Evolutionary conservation across 2,888 invertebrate genomes (phyloP).

Genomic region (Pachydiplax longipennis): DNA sequence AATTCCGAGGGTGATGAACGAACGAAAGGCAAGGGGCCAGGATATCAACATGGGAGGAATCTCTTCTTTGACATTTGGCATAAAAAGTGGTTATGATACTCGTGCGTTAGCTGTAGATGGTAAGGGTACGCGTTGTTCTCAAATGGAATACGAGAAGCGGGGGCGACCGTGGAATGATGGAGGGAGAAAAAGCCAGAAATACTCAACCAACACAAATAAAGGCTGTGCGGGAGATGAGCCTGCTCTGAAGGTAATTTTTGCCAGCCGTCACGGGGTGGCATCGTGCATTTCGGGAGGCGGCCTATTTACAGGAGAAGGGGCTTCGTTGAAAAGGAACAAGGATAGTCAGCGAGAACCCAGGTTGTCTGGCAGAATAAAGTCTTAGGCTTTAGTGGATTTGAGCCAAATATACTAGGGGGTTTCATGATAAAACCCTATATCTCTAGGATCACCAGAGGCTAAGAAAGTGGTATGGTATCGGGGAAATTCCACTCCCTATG

Average conservation of each 20-base stretch:
- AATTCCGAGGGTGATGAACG: too few relatives aligned
- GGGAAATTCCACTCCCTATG: too few relatives aligned
- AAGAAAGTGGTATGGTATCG: too few relatives aligned
- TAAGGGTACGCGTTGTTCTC: neutral
- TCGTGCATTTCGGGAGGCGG: neutral
- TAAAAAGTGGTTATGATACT: neutral
- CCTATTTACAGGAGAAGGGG: constrained; percentile 20
- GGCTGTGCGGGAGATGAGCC: constrained; percentile 1
- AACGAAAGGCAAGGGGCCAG: too few relatives aligned
- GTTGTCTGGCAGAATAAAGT: too few relatives aligned
- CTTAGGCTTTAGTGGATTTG: too few relatives aligned
- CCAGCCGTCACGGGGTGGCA: neutral
- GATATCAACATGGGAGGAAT: neutral
- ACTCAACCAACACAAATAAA: constrained; percentile 13
- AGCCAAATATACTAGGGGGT: too few relatives aligned
- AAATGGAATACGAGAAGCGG: neutral
- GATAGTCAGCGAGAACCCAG: neutral
- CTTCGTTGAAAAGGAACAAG: neutral
- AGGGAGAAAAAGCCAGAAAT: constrained; percentile 12
- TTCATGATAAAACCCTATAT: too few relatives aligned
- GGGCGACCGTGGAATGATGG: neutral
- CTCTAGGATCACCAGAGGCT: too few relatives aligned
- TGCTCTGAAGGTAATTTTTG: constrained; percentile 2
- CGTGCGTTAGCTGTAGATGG: neutral
- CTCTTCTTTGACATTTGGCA: neutral